Conservation (phyloP, 2,113 vertebrate genomes). For the Odobenus rosmarus region DNA sequence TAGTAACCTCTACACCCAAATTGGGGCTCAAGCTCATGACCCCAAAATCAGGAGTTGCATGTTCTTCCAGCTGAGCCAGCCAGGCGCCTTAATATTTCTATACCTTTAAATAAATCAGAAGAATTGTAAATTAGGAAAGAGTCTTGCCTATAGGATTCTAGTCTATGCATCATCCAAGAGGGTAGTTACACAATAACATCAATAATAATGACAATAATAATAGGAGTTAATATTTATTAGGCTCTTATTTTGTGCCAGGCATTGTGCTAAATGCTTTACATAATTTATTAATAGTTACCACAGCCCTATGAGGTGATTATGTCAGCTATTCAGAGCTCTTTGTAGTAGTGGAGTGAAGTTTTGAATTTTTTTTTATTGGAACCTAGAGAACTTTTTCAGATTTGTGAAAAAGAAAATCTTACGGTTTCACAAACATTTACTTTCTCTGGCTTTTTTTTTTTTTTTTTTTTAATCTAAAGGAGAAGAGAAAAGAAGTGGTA, state of each 20-base stretch:
- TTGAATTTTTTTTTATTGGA: conserved; percentile 8
- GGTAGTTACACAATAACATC: neutral
- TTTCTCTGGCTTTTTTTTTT: neutral
- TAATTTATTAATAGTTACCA: neutral
- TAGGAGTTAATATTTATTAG: conserved; percentile 9
- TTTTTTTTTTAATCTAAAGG: conserved; percentile 20
- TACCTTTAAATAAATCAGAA: neutral
- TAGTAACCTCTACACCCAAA: neutral
- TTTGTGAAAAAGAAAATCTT: conserved; percentile 38
- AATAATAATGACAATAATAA: neutral
- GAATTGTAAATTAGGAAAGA: neutral
- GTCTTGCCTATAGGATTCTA: neutral
- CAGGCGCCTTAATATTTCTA: neutral
- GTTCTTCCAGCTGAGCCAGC: neutral
- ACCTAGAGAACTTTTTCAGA: neutral
- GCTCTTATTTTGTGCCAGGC: neutral
- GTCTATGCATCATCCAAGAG: neutral
- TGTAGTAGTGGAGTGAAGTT: neutral
- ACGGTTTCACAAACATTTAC: neutral
- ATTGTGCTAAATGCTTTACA: conserved; percentile 1
- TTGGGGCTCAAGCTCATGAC: neutral
- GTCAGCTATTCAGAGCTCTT: neutral
- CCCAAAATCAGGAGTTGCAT: neutral
- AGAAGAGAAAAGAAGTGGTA: conserved; percentile 10
- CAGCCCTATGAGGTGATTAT: neutral